These are phyloP conservation scores for Poeciliopsis occidentalis DNA, from an alignment of 2,113 vertebrate genomes.

Conservation along the genomic window DNA sequence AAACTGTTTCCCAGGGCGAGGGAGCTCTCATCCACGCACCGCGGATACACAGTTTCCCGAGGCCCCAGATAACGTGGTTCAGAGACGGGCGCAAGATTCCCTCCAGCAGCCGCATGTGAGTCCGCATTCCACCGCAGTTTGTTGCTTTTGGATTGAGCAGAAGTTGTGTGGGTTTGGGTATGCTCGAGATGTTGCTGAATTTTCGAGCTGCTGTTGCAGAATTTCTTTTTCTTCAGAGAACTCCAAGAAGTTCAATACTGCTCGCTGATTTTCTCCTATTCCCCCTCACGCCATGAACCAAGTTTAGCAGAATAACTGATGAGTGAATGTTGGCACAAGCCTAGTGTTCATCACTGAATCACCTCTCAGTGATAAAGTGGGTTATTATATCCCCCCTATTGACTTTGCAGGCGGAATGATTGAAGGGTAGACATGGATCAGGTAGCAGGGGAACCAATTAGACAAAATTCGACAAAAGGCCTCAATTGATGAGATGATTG, in stretches of 20 bases:
- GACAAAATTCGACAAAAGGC: constrained; percentile 81
- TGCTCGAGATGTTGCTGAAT: constrained; percentile 25
- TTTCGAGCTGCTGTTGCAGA: constrained; percentile 24
- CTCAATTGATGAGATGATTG: constrained; percentile 78
- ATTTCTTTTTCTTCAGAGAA: constrained; percentile 45
- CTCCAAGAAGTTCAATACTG: constrained; percentile 54
- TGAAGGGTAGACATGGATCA: constrained; percentile 74
- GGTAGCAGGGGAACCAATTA: constrained; percentile 82
- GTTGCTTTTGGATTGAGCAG: background rate
- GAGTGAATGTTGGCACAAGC: constrained; percentile 50
- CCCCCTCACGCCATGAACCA: constrained; percentile 21
- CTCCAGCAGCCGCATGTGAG: constrained; percentile 96
- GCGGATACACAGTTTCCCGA: constrained; percentile 93
- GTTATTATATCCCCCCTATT: constrained; percentile 76
- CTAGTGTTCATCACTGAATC: constrained; percentile 68
- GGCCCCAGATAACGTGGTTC: constrained; percentile 99
- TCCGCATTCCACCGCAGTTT: constrained; percentile 10
- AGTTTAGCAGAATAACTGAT: constrained; percentile 66
- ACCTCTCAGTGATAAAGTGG: constrained; percentile 71
- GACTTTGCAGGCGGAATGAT: constrained; percentile 73
- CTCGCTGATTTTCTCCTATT: constrained; percentile 51
- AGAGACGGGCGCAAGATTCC: constrained; percentile 97
- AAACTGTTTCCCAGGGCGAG: constrained; percentile 91
- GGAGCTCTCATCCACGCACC: constrained; percentile 88
- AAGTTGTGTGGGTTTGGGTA: background rate